Base-by-base conservation (phyloP, 1,140 invertebrate species). In the Microplitis mediator region DNA sequence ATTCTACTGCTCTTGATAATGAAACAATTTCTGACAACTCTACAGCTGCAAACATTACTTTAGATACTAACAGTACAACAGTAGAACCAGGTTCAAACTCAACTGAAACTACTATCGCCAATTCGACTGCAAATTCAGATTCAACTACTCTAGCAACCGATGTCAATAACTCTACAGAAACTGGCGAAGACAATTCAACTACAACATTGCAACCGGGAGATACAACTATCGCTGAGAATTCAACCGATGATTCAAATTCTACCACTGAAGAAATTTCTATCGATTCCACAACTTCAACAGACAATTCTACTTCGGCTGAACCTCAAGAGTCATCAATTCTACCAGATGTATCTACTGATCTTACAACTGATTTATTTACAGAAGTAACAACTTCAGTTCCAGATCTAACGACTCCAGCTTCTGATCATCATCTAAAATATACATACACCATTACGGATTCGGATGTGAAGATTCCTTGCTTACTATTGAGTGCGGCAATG, bases 401-500 rank as follows among this genome's bases (percentile, higher is more conserved):
- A 4, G 36, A 54, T 68, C 36, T 31, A 34, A 56, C 50, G 58
- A 4, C 54, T 6, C 14, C n/a, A 14, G 39, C 14, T 3, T 8
- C 35, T 16, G 52, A 23, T 11, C 66, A 39, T 6, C 54, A 16
- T 39, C 3, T 54, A 2, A 63, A 61, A 2, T 79, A 72, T 14
- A 64, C 71, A 65, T 79, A 54, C 50, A 9, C 72, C 3, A 35
- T 79, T 3, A 56, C 31, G 23, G 16, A 75, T 45, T 34, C 67
- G 9, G 36, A 6, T 1, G 61, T 16, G 0, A 50, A 54, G 2
- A 14, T 51, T 3, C 65, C 74, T 5, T 82, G 80, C 31, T 76
- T 73, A 3, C 61, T 79, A 3, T 54, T 73, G 0, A 76, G 74
- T 1, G 78, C 81, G 75, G 3, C 8, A 3, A 74, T 82, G 1